Evolutionary conservation across 2,797 vertebrate species (phyloP), one percentile per base, ranked within the genome.

Genomic region (Sphenopsis melanotis): DNA sequence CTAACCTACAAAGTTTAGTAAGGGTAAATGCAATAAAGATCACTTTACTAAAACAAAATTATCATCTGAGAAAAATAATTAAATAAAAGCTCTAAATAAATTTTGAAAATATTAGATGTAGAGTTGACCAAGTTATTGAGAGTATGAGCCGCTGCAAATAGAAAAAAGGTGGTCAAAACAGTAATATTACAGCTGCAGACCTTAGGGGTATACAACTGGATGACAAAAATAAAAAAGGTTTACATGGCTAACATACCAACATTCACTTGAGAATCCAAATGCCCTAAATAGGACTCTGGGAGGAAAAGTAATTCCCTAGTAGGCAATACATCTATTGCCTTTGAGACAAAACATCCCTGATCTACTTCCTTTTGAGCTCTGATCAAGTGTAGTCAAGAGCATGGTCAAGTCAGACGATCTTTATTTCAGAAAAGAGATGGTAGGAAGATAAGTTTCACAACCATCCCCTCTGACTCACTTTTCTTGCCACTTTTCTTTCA

Each of bases 191-290:
- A 56, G 42, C 47, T 4, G n/a, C 27, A 75, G 56, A 71, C 22
- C 4, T 27, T 22, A 83, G 34, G 21, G 24, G 65, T 89, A 68
- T 24, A 74, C 24, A 83, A 42, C 15, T 15, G 9, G 39, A 65
- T 63, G 32, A 29, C 9, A 36, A 80, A 82, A 34, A 78, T n/a
- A 34, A 66, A 1, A 39, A 34, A 3, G 1, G 16, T 89, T 89
- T 93, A 64, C 53, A 55, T 83, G 71, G 69, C n/a, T 94, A 10
- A 78, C 85, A 94, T 94, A 83, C 60, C 76, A 83, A 49, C 72
- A 60, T 64, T 85, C 42, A 47, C 24, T 91, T 83, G 57, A 46
- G 82, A 93, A 86, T 78, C 37, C 76, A 90, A 89, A 91, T 88
- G 76, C 34, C 95, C 59, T 87, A 95, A 95, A 82, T 87, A 95